These are phyloP conservation scores for Norana najaformis DNA, from an alignment of 2,888 invertebrate genomes.

Conservation along the genomic window DNA sequence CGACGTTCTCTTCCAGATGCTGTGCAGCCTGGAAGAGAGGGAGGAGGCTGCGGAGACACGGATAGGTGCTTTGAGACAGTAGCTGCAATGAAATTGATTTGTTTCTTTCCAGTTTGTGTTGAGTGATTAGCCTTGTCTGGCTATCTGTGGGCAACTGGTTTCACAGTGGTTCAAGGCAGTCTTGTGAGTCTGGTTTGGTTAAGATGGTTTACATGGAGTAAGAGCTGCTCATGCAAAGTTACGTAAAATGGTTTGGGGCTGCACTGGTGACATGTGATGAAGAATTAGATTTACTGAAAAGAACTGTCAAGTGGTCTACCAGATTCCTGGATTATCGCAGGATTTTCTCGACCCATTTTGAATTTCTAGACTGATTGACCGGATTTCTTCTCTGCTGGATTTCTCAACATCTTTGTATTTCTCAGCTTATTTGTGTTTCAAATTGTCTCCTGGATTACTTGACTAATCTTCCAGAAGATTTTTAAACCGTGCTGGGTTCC, in stretches of 20 bases:
- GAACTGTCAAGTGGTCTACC: neutral
- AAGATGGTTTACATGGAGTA: neutral
- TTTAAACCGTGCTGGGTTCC: neutral
- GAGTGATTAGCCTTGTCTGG: neutral
- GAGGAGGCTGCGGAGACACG: neutral
- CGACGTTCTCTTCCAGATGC: slow-evolving; percentile 40
- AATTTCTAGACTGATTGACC: neutral
- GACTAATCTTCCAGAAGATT: neutral
- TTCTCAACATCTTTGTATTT: no score
- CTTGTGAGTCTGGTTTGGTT: neutral
- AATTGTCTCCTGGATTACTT: slow-evolving; percentile 13
- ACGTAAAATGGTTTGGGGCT: neutral
- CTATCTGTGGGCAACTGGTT: neutral
- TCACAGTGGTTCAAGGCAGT: neutral
- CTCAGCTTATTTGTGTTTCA: neutral
- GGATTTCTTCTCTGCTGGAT: neutral
- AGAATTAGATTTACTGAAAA: neutral
- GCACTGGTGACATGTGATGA: neutral
- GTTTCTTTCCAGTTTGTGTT: neutral
- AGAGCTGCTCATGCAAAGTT: neutral
- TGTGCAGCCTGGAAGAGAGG: slow-evolving; percentile 25
- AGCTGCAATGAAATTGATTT: neutral
- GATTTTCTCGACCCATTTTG: neutral
- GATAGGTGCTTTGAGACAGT: slow-evolving; percentile 13
- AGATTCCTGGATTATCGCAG: neutral